Conservation (phyloP, 1,140 invertebrate species). For the Solenopsis invicta region DNA sequence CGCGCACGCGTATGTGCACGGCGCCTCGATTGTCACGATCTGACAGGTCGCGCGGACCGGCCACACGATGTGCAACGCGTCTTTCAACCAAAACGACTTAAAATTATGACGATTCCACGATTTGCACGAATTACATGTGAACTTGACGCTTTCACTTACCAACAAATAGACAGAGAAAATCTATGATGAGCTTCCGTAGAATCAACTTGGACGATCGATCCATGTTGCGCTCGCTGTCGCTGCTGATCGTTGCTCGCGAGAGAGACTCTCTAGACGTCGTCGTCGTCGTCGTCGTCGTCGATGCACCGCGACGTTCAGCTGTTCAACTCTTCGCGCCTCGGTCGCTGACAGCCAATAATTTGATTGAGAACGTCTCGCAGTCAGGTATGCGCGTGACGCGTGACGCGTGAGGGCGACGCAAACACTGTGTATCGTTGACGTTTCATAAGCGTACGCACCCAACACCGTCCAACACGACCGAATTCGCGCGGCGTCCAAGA, state of each 20-base stretch:
- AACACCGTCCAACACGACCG: background rate
- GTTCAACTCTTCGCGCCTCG: too few relatives aligned
- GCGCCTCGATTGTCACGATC: slow-evolving; percentile 70
- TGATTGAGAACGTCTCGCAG: background rate
- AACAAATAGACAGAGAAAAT: slow-evolving; percentile 77
- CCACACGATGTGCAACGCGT: slow-evolving; percentile 39
- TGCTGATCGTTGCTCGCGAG: background rate
- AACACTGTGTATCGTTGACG: background rate
- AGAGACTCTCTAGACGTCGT: too few relatives aligned
- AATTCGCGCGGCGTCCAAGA: background rate
- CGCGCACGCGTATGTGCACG: background rate
- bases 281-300: too few relatives aligned
- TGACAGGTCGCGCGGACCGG: slow-evolving; percentile 40
- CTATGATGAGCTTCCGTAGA: slow-evolving; percentile 78
- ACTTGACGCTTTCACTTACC: slow-evolving; percentile 69
- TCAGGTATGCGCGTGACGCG: background rate
- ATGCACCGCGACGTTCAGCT: background rate
- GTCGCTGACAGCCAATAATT: background rate
- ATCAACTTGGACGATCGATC: slow-evolving; percentile 78
- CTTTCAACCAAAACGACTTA: background rate
- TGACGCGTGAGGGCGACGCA: background rate
- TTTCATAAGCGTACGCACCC: slow-evolving; percentile 2
- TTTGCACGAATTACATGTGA: background rate
- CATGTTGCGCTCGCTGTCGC: slow-evolving; percentile 69
- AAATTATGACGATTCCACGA: background rate